Evolutionary conservation across 1,140 invertebrate species (phyloP).

Genomic region (Leucophenga varia): DNA sequence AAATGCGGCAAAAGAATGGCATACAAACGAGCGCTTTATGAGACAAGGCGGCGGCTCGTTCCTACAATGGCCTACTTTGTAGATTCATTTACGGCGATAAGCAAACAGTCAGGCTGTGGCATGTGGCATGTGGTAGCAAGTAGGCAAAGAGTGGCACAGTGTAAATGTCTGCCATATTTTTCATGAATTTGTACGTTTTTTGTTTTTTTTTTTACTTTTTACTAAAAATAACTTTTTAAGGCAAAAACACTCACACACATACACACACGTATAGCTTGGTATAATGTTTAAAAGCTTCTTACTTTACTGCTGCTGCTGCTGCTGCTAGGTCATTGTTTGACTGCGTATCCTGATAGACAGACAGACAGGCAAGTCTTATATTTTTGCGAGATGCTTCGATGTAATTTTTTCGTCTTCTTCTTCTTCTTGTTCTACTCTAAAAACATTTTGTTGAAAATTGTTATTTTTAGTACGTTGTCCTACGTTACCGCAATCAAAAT

Average conservation of each 20-base stretch:
- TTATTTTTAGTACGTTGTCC: constrained; percentile 17
- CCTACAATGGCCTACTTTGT: constrained; percentile 30
- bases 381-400: neutral
- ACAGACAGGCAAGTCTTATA: neutral
- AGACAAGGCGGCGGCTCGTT: no score
- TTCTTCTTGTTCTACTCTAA: no score
- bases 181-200: no score
- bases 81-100: constrained; percentile 45
- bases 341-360: no score
- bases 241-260: neutral
- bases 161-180: constrained; percentile 9
- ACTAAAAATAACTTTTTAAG: neutral
- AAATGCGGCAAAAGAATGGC: no score
- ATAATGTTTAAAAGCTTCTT: constrained; percentile 30
- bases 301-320: constrained; percentile 4
- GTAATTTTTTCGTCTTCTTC: no score
- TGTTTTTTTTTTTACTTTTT: no score
- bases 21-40: no score
- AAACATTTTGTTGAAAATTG: constrained; percentile 22
- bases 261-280: no score
- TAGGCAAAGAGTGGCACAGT: constrained; percentile 4
- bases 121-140: no score
- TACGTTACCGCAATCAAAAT: constrained; percentile 52
- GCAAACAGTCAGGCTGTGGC: neutral
- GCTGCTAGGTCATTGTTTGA: no score